These are phyloP conservation scores for Uloborus plumipes DNA, from an alignment of 2,888 invertebrate genomes.

Conservation along the genomic window DNA sequence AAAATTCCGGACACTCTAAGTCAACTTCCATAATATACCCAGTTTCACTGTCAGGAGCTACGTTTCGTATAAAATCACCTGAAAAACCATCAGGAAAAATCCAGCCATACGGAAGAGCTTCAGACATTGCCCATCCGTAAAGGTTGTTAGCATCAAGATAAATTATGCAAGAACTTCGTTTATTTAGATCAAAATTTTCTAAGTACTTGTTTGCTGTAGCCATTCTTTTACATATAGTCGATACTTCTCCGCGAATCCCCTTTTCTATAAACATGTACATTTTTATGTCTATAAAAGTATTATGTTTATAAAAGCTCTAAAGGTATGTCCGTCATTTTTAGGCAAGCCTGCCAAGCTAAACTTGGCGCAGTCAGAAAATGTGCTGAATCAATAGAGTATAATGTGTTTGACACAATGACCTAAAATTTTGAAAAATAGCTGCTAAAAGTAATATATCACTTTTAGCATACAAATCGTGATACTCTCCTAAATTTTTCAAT, in stretches of 20 bases:
- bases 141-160: constrained; percentile 43
- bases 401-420: constrained; percentile 60
- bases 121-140: constrained; percentile 29
- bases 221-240: constrained; percentile 55
- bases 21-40: constrained; percentile 62
- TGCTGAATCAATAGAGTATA: constrained; percentile 67
- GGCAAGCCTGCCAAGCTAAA: constrained; percentile 53
- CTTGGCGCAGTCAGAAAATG: constrained; percentile 66
- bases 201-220: constrained; percentile 62
- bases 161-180: constrained; percentile 21
- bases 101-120: constrained; percentile 15
- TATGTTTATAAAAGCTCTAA: too few relatives aligned
- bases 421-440: constrained; percentile 68
- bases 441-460: constrained; percentile 66
- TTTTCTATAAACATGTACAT: constrained; percentile 64
- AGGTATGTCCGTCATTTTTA: constrained; percentile 63
- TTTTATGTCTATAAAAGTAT: constrained; percentile 66
- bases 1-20: constrained; percentile 32
- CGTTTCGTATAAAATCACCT: neutral
- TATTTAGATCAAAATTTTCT: neutral
- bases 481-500: constrained; percentile 66
- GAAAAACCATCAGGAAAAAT: neutral
- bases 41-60: neutral
- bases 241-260: constrained; percentile 50
- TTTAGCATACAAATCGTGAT: constrained; percentile 67